Evolutionary conservation across 2,113 vertebrate species (phyloP).

Genomic region (Panurus biarmicus): DNA sequence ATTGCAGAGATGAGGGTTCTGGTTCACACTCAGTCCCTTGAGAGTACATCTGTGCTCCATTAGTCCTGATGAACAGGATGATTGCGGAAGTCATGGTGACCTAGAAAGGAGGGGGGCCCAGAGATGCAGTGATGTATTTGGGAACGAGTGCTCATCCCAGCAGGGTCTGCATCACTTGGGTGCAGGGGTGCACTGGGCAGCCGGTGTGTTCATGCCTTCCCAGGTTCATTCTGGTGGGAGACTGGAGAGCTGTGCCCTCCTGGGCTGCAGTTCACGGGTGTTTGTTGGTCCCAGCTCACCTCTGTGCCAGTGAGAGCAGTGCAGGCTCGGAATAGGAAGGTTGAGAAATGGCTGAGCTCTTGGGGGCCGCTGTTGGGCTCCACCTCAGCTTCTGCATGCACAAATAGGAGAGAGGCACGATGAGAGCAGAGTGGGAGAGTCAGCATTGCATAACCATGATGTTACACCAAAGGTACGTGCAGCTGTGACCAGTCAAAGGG

Average conservation of each 20-base stretch:
- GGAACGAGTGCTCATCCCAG: not conserved
- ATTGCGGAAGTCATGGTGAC: constrained; percentile 15
- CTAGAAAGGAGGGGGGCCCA: not conserved
- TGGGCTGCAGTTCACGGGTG: not conserved
- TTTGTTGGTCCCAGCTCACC: not conserved
- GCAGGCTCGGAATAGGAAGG: not conserved
- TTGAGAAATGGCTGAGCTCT: not conserved
- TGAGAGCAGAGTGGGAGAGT: not conserved
- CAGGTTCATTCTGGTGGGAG: not conserved
- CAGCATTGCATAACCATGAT: not conserved
- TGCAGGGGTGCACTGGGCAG: not conserved
- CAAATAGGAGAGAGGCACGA: not conserved
- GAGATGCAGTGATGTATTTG: not conserved
- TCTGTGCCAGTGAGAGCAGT: not conserved
- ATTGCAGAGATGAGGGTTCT: not conserved
- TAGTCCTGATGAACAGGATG: not conserved
- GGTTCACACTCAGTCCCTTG: not conserved
- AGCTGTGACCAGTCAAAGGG: not conserved
- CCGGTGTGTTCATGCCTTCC: rapidly evolving
- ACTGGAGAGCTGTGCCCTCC: not conserved
- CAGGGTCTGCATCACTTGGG: not conserved
- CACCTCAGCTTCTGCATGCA: not conserved
- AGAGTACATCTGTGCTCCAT: constrained; percentile 43
- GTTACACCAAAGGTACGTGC: constrained; percentile 7
- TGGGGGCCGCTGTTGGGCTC: rapidly evolving